Conservation (phyloP, 2,797 vertebrate species). For the Phaenicophaeus curvirostris region DNA sequence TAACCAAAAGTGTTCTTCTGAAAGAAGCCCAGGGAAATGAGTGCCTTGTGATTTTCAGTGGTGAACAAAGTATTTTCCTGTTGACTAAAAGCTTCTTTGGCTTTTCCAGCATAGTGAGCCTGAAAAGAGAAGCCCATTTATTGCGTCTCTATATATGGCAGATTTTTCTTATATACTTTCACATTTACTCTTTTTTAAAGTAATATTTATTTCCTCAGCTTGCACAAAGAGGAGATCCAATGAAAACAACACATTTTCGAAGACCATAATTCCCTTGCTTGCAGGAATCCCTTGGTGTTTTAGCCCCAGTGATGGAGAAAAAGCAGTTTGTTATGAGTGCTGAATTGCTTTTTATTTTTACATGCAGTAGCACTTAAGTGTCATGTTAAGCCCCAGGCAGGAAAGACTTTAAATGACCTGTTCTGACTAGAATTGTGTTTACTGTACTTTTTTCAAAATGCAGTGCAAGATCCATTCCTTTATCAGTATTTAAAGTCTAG, state of each 20-base stretch:
- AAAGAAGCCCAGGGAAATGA: not conserved
- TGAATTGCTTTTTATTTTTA: slow-evolving; percentile 84
- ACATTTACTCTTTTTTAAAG: slow-evolving; percentile 77
- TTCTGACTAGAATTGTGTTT: slow-evolving; percentile 84
- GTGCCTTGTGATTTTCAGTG: not conserved
- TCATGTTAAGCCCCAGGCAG: slow-evolving; percentile 89
- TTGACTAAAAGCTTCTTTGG: not conserved
- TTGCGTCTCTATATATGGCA: not conserved
- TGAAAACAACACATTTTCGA: slow-evolving; percentile 80
- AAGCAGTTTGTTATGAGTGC: slow-evolving; percentile 82
- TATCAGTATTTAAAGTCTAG: slow-evolving; percentile 89
- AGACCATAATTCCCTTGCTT: slow-evolving; percentile 66
- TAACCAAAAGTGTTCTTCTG: not conserved
- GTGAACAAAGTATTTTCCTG: not conserved
- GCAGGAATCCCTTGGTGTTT: slow-evolving; percentile 80
- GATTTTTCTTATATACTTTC: slow-evolving; percentile 59
- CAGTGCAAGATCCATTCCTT: slow-evolving; percentile 80
- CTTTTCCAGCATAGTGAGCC: not conserved
- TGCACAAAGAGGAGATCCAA: slow-evolving; percentile 69
- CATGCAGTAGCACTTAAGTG: slow-evolving; percentile 87
- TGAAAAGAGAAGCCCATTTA: slow-evolving; percentile 71
- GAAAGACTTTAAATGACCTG: slow-evolving; percentile 83
- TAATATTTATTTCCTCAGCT: slow-evolving; percentile 74
- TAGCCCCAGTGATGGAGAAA: slow-evolving; percentile 77
- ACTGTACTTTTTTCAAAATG: slow-evolving; percentile 80